These are phyloP conservation scores for Diachrysia chrysitis DNA, from an alignment of 2,888 invertebrate genomes.

Conservation along the genomic window DNA sequence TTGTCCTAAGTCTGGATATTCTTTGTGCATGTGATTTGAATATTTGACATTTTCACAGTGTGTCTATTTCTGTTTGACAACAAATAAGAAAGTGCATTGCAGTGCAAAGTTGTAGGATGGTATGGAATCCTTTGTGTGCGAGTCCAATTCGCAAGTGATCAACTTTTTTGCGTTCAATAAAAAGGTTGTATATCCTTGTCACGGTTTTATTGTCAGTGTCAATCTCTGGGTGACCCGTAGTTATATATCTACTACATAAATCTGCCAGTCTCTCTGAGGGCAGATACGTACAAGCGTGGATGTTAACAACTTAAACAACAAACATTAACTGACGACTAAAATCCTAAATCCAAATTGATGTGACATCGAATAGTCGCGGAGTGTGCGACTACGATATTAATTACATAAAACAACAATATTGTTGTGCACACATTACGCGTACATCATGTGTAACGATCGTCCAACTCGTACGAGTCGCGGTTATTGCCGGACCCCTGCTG, in stretches of 20 bases:
- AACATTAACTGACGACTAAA: not conserved
- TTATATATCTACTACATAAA: too few relatives aligned
- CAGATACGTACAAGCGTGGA: not conserved
- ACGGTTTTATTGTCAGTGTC: too few relatives aligned
- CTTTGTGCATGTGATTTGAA: too few relatives aligned
- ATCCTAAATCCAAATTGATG: not conserved
- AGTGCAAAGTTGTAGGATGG: too few relatives aligned
- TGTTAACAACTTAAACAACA: not conserved
- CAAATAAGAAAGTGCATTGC: too few relatives aligned
- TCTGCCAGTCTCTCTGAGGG: not conserved
- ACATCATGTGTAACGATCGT: conserved; percentile 37
- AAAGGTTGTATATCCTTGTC: not conserved
- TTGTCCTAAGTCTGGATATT: too few relatives aligned
- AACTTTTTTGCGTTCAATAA: not conserved
- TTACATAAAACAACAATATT: conserved; percentile 37
- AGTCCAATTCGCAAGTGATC: too few relatives aligned
- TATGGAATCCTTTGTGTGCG: too few relatives aligned
- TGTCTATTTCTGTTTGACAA: not conserved
- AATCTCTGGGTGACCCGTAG: too few relatives aligned
- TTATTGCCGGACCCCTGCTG: conserved; percentile 48
- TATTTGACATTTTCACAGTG: not conserved
- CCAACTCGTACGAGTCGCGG: conserved; percentile 30
- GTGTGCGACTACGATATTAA: conserved; percentile 29
- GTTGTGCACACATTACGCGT: conserved; percentile 39
- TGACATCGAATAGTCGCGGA: conserved; percentile 18